Evolutionary conservation across 2,888 invertebrate genomes (phyloP).

Genomic region (Archips xylosteana): DNA sequence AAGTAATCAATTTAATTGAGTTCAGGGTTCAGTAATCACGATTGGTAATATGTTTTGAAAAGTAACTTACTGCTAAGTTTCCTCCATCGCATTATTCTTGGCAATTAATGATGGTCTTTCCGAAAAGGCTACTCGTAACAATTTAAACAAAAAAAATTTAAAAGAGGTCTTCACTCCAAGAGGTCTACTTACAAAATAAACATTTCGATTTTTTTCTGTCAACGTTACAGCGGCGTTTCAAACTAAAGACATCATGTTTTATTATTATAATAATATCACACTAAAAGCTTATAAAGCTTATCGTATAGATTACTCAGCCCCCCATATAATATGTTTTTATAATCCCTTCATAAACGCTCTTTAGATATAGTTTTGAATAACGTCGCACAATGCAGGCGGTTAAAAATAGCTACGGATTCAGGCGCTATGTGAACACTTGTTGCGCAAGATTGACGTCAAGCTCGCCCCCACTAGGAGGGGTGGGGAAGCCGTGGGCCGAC

Average conservation of each 20-base stretch:
- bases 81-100: too few relatives aligned
- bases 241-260: neutral
- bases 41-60: neutral
- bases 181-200: too few relatives aligned
- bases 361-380: conserved; percentile 41
- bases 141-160: too few relatives aligned
- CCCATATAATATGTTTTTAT: neutral
- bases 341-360: neutral
- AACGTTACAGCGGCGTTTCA: too few relatives aligned
- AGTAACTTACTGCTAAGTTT: too few relatives aligned
- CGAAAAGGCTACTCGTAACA: too few relatives aligned
- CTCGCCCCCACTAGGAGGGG: conserved; percentile 61
- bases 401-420: conserved; percentile 73
- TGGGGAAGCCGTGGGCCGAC: conserved; percentile 62
- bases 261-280: neutral
- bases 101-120: too few relatives aligned
- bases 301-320: neutral
- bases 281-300: conserved; percentile 5
- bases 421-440: conserved; percentile 75
- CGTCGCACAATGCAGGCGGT: conserved; percentile 55
- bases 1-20: neutral
- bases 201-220: too few relatives aligned
- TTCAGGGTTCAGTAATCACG: neutral
- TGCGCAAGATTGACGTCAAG: conserved; percentile 81
- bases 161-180: too few relatives aligned